Evolutionary conservation across 1,140 invertebrate genomes (phyloP).

Genomic region (Anastatus disparis): DNA sequence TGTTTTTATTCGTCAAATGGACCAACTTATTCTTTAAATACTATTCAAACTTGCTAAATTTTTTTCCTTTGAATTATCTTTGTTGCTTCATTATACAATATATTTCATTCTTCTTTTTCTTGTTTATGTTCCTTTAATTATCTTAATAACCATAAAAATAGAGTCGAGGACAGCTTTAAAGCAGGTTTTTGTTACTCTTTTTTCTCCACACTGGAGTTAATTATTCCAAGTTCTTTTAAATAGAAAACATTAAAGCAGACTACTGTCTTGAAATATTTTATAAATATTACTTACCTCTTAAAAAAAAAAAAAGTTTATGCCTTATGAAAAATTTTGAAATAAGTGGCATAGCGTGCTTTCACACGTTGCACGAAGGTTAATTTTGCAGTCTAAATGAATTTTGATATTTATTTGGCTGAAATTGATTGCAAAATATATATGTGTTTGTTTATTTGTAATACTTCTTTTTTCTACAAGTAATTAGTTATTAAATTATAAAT

Average conservation of each 20-base stretch:
- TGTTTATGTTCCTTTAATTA: background rate
- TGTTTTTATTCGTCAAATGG: background rate
- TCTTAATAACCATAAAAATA: slow-evolving; percentile 24
- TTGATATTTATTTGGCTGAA: no score
- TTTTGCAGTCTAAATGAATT: slow-evolving; percentile 47
- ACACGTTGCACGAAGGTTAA: slow-evolving; percentile 52
- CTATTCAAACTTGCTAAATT: background rate
- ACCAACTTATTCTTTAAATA: background rate
- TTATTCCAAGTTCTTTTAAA: background rate
- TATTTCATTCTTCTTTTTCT: background rate
- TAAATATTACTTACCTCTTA: no score
- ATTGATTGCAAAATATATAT: background rate
- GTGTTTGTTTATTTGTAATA: no score
- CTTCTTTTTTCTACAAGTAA: no score
- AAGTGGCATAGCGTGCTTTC: slow-evolving; percentile 54
- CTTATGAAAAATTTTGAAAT: slow-evolving; percentile 51
- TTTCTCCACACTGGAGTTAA: background rate
- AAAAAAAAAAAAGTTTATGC: no score
- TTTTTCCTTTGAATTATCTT: background rate
- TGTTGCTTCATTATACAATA: slow-evolving; percentile 1
- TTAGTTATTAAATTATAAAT: no score
- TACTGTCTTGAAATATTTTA: slow-evolving; percentile 55
- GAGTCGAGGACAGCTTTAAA: slow-evolving; percentile 38
- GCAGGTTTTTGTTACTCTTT: slow-evolving; percentile 41
- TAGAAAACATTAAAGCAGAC: slow-evolving; percentile 50